Evolutionary conservation across 2,888 invertebrate species (phyloP).

Genomic region (Altica lythri): DNA sequence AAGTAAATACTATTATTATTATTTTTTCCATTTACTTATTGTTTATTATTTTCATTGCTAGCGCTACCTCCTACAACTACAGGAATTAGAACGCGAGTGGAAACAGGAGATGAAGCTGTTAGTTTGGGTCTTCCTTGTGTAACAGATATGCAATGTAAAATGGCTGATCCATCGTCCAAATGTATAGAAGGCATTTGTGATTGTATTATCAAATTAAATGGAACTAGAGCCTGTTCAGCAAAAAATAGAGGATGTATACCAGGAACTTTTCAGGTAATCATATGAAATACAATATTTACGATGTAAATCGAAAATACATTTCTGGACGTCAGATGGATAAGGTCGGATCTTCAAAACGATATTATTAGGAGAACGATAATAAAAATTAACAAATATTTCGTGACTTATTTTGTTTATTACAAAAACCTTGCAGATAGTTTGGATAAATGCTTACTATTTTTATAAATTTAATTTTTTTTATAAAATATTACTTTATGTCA

Average conservation of each 20-base stretch:
- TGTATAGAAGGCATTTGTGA: conserved; percentile 80
- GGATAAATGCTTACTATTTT: too few relatives aligned
- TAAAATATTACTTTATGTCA: too few relatives aligned
- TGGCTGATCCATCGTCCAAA: conserved; percentile 75
- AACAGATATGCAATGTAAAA: conserved; percentile 77
- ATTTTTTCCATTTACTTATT: too few relatives aligned
- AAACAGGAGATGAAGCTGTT: conserved; percentile 62
- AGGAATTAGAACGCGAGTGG: conserved; percentile 51
- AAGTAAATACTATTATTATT: conserved; percentile 37
- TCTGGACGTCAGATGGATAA: too few relatives aligned
- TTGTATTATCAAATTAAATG: conserved; percentile 67
- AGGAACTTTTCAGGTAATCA: conserved; percentile 78
- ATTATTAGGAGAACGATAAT: too few relatives aligned
- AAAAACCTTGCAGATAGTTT: too few relatives aligned
- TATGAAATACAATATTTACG: neutral
- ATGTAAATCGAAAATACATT: too few relatives aligned
- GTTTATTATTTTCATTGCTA: conserved; percentile 22
- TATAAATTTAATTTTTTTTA: too few relatives aligned
- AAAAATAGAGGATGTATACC: conserved; percentile 77
- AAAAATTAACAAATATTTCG: too few relatives aligned
- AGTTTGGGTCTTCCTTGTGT: conserved; percentile 79
- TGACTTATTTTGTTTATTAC: too few relatives aligned
- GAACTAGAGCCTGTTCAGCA: conserved; percentile 71
- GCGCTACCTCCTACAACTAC: conserved; percentile 46
- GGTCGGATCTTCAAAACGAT: too few relatives aligned